Conservation (phyloP, 2,797 vertebrate genomes). For the Oreochromis grahami region DNA sequence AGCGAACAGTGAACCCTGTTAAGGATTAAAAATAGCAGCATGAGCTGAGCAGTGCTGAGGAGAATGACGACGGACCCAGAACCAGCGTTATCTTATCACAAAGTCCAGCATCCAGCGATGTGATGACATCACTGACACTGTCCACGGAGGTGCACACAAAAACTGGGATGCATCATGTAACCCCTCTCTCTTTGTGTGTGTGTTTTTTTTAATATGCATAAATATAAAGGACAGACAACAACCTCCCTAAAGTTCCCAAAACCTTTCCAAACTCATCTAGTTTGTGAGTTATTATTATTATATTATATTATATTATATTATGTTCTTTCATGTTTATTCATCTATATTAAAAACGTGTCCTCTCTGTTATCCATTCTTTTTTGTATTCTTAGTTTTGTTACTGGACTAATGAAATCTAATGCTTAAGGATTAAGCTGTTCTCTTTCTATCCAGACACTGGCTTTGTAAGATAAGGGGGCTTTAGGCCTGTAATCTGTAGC, state of each 20-base stretch:
- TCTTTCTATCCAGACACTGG: background rate
- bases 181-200: no score
- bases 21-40: conserved; percentile 74
- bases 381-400: background rate
- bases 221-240: background rate
- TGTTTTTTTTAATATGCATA: background rate
- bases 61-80: conserved; percentile 34
- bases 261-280: background rate
- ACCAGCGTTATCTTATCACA: conserved; percentile 23
- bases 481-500: background rate
- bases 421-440: background rate
- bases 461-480: background rate
- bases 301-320: background rate
- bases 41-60: conserved; percentile 24
- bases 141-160: background rate
- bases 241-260: background rate
- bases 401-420: background rate
- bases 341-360: background rate
- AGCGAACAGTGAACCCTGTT: conserved; percentile 47
- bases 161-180: background rate
- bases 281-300: fast-evolving
- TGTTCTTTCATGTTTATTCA: background rate
- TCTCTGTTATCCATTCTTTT: background rate
- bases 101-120: background rate
- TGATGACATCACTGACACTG: background rate